Base-by-base conservation (phyloP, 2,797 vertebrate genomes). In the Eptatretus atami region DNA sequence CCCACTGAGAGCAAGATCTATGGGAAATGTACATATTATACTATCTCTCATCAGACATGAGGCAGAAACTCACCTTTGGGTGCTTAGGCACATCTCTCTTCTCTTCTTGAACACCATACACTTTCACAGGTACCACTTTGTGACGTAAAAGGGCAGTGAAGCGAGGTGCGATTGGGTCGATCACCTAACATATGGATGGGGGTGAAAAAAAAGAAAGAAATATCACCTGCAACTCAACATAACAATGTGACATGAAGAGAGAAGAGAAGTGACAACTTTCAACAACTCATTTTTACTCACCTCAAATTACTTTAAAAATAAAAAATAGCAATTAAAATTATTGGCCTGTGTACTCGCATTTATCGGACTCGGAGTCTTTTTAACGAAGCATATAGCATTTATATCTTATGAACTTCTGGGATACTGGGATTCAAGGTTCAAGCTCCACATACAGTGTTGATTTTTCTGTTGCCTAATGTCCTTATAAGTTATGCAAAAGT, bases 131-230 rank as follows among this genome's bases (percentile, higher is more conserved):
- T 65, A 95, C 69, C 53, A 77, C 78, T 65, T 84, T 80, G 64
- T 81, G 81, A 73, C 77, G 76, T 68, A 82, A 76, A 66, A 98
- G 75, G 10, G 92, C 87, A 1, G 82, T 82, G 68, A 77, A 88
- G n/a, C 92, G 78, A 52, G 90, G 85, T 63, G 92, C 87, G 66
- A 95, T 73, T 0, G 92, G 92, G 70, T 98, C 92, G 69, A 98
- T 93, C 53, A 98, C 86, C 90, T 96, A 71, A 70, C 66, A 25
- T 10, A 69, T 6, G 53, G 31, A 44, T 44, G 31, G 25, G 25
- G 25, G n/a, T n/a, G n/a, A 52, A 63, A 8, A 52, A 25, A n/a
- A 10, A 52, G 52, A 52, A 8, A 15, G 9, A 52, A 25, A 5
- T 10, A 61, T 13, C 31, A 53, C 12, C 13, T 63, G 61, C 44